These are phyloP conservation scores for Camptogramma bilineatum DNA, from an alignment of 2,888 invertebrate genomes.

Conservation along the genomic window DNA sequence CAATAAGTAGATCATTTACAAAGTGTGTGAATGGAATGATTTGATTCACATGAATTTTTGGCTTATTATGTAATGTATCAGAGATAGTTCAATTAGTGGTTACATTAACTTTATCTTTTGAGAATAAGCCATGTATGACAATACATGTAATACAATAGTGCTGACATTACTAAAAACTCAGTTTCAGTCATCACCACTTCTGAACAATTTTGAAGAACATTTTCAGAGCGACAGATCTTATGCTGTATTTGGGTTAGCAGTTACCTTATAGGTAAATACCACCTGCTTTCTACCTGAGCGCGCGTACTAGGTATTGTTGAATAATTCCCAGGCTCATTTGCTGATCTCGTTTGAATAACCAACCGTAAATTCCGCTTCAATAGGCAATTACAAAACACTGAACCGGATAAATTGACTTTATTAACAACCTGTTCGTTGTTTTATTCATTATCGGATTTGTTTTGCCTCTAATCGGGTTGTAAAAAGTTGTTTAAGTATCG, in stretches of 20 bases:
- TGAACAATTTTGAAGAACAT: too few species aligned
- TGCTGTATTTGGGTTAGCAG: background rate
- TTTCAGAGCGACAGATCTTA: background rate
- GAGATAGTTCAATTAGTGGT: too few species aligned
- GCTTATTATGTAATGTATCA: too few species aligned
- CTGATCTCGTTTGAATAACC: constrained; percentile 27
- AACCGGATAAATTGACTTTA: constrained; percentile 48
- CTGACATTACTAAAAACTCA: too few species aligned
- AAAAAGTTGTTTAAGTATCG: constrained; percentile 57
- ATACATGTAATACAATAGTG: too few species aligned
- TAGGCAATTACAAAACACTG: constrained; percentile 40
- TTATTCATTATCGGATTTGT: constrained; percentile 55
- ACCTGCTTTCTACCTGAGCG: constrained; percentile 3
- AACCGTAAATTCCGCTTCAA: constrained; percentile 29
- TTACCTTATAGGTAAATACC: background rate
- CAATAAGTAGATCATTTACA: too few species aligned
- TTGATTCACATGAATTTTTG: too few species aligned
- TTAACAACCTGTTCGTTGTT: constrained; percentile 52
- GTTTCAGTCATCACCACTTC: too few species aligned
- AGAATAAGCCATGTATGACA: too few species aligned
- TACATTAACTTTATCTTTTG: too few species aligned
- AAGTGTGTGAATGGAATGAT: too few species aligned
- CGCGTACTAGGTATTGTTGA: constrained; percentile 19
- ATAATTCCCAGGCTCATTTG: constrained; percentile 28
- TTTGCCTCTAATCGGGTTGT: constrained; percentile 59